Percentiles rank a stretch among this genome's conserved stretches.
Conservation (phyloP, 2,113 vertebrate species). For the Phoenicopterus ruber region DNA sequence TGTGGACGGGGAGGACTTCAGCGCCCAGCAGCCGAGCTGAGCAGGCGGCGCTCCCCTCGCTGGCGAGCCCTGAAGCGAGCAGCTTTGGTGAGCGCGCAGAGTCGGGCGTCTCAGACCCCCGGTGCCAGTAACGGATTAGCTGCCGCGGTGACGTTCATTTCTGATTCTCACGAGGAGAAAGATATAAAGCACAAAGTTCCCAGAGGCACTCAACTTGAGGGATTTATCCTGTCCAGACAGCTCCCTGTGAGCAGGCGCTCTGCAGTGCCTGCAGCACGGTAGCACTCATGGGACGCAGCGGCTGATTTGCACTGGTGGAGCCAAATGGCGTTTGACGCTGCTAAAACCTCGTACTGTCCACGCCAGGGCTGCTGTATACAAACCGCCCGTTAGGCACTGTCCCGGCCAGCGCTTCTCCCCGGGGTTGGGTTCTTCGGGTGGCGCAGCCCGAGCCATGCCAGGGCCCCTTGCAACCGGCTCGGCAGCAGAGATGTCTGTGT, state of each 20-base stretch:
- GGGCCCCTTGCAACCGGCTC: neutral
- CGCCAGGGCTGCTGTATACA: neutral
- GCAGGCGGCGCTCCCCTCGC: neutral
- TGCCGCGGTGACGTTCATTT: fast-evolving
- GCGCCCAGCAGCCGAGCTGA: neutral
- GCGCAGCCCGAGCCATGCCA: fast-evolving
- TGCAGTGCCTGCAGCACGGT: neutral
- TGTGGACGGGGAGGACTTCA: neutral
- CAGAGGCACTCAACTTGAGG: neutral
- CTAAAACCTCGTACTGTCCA: neutral
- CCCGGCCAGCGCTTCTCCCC: fast-evolving
- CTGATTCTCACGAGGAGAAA: neutral
- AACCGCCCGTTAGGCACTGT: neutral
- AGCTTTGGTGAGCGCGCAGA: neutral
- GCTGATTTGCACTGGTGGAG: neutral
- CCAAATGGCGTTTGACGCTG: neutral
- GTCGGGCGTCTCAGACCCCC: fast-evolving
- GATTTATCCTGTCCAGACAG: neutral
- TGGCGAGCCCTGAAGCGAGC: neutral
- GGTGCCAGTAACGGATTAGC: fast-evolving
- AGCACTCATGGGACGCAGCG: too few species aligned
- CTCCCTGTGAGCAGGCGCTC: neutral
- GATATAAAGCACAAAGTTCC: neutral
- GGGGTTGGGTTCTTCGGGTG: neutral
- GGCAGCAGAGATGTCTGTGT: neutral